phyloP scores from a whole-genome alignment of 2,113 vertebrate genomes.

The Hemibagrus wyckioides region DNA sequence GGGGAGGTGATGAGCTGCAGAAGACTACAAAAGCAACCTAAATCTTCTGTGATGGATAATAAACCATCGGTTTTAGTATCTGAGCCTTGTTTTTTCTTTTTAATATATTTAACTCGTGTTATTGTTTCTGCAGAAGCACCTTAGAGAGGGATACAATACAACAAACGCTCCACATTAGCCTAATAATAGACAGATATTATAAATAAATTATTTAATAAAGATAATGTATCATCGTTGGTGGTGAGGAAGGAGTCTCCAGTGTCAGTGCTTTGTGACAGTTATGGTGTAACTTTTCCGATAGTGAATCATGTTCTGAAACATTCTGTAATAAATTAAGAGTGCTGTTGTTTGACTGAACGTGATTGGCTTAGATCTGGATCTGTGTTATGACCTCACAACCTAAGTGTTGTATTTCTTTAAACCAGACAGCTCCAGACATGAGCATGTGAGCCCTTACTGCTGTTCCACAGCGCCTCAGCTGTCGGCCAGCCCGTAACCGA shows the following conservation, averaged over 20 bases:
- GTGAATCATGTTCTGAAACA: background rate
- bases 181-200: background rate
- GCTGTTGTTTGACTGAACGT: background rate
- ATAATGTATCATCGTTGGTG: background rate
- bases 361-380: background rate
- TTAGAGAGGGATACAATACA: background rate
- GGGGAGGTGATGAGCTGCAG: background rate
- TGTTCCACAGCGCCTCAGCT: constrained; percentile 16
- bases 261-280: background rate
- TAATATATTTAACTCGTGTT: background rate
- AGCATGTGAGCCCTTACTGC: background rate
- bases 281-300: background rate
- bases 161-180: background rate
- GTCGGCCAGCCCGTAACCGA: constrained; percentile 66
- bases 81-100: background rate
- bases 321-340: background rate
- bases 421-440: background rate
- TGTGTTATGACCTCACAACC: background rate
- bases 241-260: constrained; percentile 6
- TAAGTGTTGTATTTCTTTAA: background rate
- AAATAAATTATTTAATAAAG: background rate
- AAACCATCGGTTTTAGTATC: background rate
- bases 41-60: background rate
- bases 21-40: background rate
- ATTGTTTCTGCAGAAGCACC: background rate